Evolutionary conservation across 2,113 vertebrate species (phyloP).

Genomic region (Erinaceus europaeus): DNA sequence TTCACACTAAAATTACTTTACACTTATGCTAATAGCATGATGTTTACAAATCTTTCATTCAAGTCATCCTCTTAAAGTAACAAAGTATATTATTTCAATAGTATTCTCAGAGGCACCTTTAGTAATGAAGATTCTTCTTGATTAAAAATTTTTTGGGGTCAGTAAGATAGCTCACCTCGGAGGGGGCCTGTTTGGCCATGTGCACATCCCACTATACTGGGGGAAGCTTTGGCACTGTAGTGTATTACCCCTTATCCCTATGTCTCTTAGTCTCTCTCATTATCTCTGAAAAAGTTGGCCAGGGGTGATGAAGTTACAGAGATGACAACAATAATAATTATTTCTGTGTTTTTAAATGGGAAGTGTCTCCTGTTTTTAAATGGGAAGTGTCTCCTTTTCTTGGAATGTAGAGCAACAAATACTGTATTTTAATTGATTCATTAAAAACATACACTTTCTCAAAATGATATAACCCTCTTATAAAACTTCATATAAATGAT

Average conservation of each 20-base stretch:
- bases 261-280: too few species aligned
- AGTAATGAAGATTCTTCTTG: neutral
- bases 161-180: too few species aligned
- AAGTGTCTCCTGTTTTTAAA: neutral
- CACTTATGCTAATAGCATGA: neutral
- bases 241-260: too few species aligned
- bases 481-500: neutral
- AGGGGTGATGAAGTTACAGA: too few species aligned
- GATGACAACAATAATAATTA: too few species aligned
- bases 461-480: neutral
- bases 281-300: too few species aligned
- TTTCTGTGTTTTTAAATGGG: too few species aligned
- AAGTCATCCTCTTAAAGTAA: neutral
- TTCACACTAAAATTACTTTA: slow-evolving; percentile 14
- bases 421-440: neutral
- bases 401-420: slow-evolving; percentile 2
- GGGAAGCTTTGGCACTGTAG: too few species aligned
- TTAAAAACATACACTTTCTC: neutral
- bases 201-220: too few species aligned
- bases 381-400: neutral
- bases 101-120: neutral
- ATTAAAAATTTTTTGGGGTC: neutral
- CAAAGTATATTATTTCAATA: neutral
- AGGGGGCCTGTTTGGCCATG: too few species aligned
- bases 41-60: neutral